A percentile compares a stretch with the other conserved stretches of the same genome.
Conservation (phyloP, 2,888 invertebrate genomes). For the Lapara coniferarum region DNA sequence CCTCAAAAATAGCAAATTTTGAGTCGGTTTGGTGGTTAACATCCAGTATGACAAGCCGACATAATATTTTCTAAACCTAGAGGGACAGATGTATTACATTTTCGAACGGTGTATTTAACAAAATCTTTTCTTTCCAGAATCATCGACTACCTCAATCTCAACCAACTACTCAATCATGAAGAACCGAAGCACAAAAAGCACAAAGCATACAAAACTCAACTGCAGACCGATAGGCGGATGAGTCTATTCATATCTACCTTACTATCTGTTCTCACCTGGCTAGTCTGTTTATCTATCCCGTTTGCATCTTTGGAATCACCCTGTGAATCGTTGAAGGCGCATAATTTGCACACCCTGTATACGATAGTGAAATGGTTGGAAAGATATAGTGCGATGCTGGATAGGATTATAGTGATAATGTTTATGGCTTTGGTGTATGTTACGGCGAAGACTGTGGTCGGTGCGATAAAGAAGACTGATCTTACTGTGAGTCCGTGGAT, state of each 20-base stretch:
- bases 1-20: too few relatives aligned
- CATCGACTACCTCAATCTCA: slow-evolving; percentile 46
- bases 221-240: slow-evolving; percentile 43
- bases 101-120: neutral
- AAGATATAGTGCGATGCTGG: slow-evolving; percentile 45
- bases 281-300: slow-evolving; percentile 57
- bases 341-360: slow-evolving; percentile 39
- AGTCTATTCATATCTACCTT: slow-evolving; percentile 53
- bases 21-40: too few relatives aligned
- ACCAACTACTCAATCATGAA: slow-evolving; percentile 41
- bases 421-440: slow-evolving; percentile 46
- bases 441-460: slow-evolving; percentile 43
- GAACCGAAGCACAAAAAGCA: slow-evolving; percentile 45
- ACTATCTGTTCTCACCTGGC: slow-evolving; percentile 49
- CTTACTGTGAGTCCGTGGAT: slow-evolving; percentile 57
- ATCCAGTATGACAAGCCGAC: too few relatives aligned
- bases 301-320: slow-evolving; percentile 50
- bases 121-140: slow-evolving; percentile 41
- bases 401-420: slow-evolving; percentile 49
- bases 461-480: slow-evolving; percentile 53
- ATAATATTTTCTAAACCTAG: too few relatives aligned
- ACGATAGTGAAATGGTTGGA: slow-evolving; percentile 41
- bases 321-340: slow-evolving; percentile 45
- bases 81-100: too few relatives aligned
- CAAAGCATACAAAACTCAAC: slow-evolving; percentile 38